Percentiles rank a stretch among this genome's conserved stretches.
phyloP scores from a whole-genome alignment of 2,113 vertebrate genomes.

The Struthidea cinerea region DNA sequence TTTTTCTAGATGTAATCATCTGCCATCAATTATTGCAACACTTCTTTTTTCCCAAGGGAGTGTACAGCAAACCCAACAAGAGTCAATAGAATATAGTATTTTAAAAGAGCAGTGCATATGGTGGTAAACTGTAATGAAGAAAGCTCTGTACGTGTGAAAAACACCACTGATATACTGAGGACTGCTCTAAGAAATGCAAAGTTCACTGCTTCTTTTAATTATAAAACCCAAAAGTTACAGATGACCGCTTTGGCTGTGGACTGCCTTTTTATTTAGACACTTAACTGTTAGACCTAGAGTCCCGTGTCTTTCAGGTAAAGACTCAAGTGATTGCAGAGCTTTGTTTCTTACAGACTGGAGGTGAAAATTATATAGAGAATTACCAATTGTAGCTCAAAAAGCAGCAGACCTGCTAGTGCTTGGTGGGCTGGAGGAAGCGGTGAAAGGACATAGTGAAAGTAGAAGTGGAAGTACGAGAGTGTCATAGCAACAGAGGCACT shows the following conservation, averaged over 20 bases:
- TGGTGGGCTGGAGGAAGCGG: neutral
- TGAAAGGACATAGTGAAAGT: neutral
- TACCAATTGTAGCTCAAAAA: neutral
- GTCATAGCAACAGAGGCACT: neutral
- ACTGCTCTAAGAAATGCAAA: neutral
- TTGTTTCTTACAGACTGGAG: neutral
- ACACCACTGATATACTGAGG: neutral
- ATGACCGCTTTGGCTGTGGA: neutral
- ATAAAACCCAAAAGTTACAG: neutral
- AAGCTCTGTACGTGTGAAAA: neutral
- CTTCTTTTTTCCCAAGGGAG: neutral
- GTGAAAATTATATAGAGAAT: neutral
- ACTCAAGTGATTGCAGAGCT: neutral
- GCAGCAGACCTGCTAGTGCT: neutral
- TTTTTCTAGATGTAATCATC: neutral
- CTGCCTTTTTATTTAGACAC: neutral
- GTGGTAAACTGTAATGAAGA: neutral
- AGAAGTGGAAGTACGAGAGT: neutral
- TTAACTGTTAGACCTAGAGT: neutral
- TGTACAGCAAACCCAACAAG: neutral
- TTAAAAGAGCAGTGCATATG: neutral
- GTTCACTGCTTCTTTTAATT: neutral
- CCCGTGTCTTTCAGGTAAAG: neutral
- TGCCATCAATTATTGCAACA: neutral
- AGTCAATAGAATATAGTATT: neutral